Evolutionary conservation across 2,113 vertebrate genomes (phyloP).

Genomic region (Polyodon spathula): DNA sequence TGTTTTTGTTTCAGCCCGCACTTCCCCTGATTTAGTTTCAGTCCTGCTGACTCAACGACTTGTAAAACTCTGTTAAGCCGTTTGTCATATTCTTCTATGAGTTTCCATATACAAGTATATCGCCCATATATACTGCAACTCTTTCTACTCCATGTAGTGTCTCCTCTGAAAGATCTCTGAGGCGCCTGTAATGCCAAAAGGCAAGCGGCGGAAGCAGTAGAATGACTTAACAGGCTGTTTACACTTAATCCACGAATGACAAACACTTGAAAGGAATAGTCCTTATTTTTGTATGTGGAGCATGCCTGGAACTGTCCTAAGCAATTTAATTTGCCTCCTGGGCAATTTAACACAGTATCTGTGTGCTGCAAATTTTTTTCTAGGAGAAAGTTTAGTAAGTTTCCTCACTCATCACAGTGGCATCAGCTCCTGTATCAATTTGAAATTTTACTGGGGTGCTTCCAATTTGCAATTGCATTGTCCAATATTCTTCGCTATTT

Average conservation of each 20-base stretch:
- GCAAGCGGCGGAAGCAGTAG: neutral
- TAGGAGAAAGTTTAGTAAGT: neutral
- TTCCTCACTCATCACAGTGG: neutral
- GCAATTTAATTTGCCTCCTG: neutral
- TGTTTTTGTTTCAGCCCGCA: neutral
- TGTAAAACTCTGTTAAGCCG: slow-evolving; percentile 21
- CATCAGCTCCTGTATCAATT: slow-evolving; percentile 3
- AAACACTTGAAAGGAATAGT: neutral
- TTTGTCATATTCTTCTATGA: slow-evolving; percentile 31
- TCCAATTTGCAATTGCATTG: neutral
- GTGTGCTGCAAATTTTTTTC: too few relatives aligned
- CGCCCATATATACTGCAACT: too few relatives aligned
- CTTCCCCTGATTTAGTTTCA: slow-evolving; percentile 27
- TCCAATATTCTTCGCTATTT: neutral
- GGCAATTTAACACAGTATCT: neutral
- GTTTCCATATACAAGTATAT: slow-evolving; percentile 6
- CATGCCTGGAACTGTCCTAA: slow-evolving; percentile 1
- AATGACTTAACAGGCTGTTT: slow-evolving; percentile 1
- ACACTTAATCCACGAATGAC: slow-evolving; percentile 4
- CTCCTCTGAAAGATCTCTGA: too few relatives aligned
- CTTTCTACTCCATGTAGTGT: too few relatives aligned
- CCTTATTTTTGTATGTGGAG: slow-evolving; percentile 5
- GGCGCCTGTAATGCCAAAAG: too few relatives aligned
- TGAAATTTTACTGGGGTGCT: neutral
- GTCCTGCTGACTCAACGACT: slow-evolving; percentile 19